These are phyloP conservation scores for Montipora efflorescens DNA, from an alignment of 64 coral and sea anemone species.

Conservation along the genomic window DNA sequence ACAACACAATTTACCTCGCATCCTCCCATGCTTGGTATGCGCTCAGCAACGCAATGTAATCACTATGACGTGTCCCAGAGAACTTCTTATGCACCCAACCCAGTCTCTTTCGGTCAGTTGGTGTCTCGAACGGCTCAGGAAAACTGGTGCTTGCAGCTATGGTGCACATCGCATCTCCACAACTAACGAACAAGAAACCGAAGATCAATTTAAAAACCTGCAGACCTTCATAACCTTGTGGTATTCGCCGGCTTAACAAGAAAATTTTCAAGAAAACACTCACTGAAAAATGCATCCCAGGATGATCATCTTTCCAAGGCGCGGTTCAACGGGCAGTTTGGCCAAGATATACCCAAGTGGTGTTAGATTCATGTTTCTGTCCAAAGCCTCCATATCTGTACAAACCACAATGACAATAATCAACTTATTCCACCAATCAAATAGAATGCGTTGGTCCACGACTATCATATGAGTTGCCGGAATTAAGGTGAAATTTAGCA, in stretches of 20 bases:
- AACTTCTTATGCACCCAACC: conserved; percentile 99
- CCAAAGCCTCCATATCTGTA: conserved; percentile 97
- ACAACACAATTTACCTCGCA: conserved; percentile 69
- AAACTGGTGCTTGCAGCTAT: conserved; percentile 99
- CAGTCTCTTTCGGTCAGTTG: conserved; percentile 93
- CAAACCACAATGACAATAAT: neutral
- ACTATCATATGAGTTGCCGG: no score
- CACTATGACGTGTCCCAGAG: conserved; percentile 90
- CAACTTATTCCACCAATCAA: neutral
- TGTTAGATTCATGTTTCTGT: conserved; percentile 76
- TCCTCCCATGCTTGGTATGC: conserved; percentile 99
- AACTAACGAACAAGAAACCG: conserved; percentile 37
- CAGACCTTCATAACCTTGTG: no score
- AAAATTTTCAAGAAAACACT: conserved; percentile 11
- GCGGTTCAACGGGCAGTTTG: conserved; percentile 94
- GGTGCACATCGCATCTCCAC: conserved; percentile 93
- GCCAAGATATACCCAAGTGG: conserved; percentile 94
- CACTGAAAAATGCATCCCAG: conserved; percentile 93
- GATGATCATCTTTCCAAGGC: conserved; percentile 98
- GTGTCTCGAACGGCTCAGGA: conserved; percentile 97
- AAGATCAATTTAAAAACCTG: neutral
- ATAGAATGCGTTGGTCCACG: no score
- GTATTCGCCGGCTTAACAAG: no score
- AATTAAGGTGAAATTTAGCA: no score
- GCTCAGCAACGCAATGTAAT: conserved; percentile 93